Percentiles rank a stretch among this genome's conserved stretches.
Evolutionary conservation across 1,140 invertebrate species (phyloP).

Genomic region (Trypoxylus dichotomus): DNA sequence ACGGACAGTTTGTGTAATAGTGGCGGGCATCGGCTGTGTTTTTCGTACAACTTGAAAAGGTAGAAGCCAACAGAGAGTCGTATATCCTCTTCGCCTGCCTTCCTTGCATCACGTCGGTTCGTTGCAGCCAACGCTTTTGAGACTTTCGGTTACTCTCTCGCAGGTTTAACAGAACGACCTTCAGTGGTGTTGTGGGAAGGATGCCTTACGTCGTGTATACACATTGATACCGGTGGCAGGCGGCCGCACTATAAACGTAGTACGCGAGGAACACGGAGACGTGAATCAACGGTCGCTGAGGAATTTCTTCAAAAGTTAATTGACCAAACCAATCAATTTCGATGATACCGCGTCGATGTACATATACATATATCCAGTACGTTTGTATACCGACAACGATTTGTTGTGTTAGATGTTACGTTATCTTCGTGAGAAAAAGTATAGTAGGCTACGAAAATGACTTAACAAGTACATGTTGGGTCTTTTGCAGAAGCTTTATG

Average conservation of each 20-base stretch:
- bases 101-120: neutral
- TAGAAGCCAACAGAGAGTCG: neutral
- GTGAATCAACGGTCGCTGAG: constrained; percentile 1
- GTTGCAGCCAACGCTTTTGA: neutral
- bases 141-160: neutral
- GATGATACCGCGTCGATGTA: neutral
- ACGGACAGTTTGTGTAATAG: neutral
- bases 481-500: no score
- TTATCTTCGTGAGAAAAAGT: neutral
- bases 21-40: neutral
- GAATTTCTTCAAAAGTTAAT: constrained; percentile 3
- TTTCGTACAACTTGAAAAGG: neutral
- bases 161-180: neutral
- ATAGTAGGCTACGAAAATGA: no score
- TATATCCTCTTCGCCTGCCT: neutral
- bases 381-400: neutral
- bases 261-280: neutral
- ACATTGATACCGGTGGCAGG: neutral
- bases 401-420: neutral
- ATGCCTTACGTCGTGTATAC: neutral
- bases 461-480: no score
- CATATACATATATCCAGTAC: neutral
- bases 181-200: neutral
- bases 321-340: constrained; percentile 6
- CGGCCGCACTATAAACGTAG: neutral